These are phyloP conservation scores for Catocala sponsa DNA, from an alignment of 2,888 invertebrate species.

Conservation along the genomic window DNA sequence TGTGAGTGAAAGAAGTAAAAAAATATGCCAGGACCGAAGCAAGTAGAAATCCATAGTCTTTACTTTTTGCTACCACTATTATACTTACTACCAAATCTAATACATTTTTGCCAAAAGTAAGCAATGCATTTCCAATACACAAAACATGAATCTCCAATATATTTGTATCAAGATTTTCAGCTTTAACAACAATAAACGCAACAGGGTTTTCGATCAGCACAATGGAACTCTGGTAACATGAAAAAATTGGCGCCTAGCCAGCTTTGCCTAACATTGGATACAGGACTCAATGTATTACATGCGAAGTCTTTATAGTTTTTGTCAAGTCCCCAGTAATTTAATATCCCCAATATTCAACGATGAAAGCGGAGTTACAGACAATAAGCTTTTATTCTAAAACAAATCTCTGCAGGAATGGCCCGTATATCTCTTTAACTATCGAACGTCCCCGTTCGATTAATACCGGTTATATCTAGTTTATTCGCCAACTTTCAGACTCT, in stretches of 20 bases:
- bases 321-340: conserved; percentile 69
- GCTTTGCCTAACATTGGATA: conserved; percentile 55
- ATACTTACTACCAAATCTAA: too few relatives aligned
- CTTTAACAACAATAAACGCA: conserved; percentile 49
- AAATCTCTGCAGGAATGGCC: conserved; percentile 63
- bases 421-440: conserved; percentile 58
- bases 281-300: conserved; percentile 68
- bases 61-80: too few relatives aligned
- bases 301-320: conserved; percentile 72
- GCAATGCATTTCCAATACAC: conserved; percentile 26
- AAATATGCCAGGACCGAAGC: too few relatives aligned
- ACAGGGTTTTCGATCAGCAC: conserved; percentile 55
- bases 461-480: conserved; percentile 58
- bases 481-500: conserved; percentile 54
- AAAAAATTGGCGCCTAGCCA: conserved; percentile 76
- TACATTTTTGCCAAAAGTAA: background rate
- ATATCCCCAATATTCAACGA: conserved; percentile 55
- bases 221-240: conserved; percentile 64
- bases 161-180: conserved; percentile 20
- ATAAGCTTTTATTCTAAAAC: conserved; percentile 67
- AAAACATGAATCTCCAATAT: conserved; percentile 28
- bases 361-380: conserved; percentile 57
- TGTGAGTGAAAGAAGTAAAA: too few relatives aligned
- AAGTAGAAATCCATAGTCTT: too few relatives aligned
- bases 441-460: conserved; percentile 54